Conservation (phyloP, 2,888 invertebrate species). For the Catotricha subobsoleta region DNA sequence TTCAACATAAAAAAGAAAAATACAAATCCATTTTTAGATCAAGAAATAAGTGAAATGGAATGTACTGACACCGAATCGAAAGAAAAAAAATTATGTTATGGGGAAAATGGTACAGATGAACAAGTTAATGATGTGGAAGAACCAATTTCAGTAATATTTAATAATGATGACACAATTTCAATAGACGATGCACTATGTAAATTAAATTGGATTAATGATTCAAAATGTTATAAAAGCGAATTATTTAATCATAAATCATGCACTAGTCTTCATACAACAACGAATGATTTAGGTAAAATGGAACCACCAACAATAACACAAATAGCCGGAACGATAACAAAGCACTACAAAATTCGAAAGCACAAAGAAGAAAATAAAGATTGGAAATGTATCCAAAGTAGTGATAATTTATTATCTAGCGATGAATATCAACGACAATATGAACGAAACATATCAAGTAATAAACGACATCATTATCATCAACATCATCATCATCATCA, state of each 20-base stretch:
- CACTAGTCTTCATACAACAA: conserved; percentile 6
- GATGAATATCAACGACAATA: neutral
- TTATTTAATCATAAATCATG: conserved; percentile 9
- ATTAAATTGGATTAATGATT: neutral
- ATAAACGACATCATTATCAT: no score
- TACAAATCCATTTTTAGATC: conserved; percentile 10
- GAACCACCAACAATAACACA: neutral
- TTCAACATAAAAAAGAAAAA: neutral
- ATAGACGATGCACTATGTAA: neutral
- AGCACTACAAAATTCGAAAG: conserved; percentile 3
- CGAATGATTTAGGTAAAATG: conserved; percentile 8
- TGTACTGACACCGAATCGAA: neutral
- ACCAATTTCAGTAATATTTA: neutral
- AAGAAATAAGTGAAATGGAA: conserved; percentile 7
- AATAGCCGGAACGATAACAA: conserved; percentile 1
- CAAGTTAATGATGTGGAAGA: conserved; percentile 2
- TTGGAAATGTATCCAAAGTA: neutral
- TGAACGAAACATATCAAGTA: neutral
- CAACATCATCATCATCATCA: neutral
- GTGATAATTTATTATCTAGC: neutral
- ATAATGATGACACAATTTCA: conserved; percentile 4
- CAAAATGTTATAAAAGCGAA: conserved; percentile 6
- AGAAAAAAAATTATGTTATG: neutral
- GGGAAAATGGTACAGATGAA: neutral
- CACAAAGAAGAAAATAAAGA: neutral